Evolutionary conservation across 1,140 invertebrate genomes (phyloP), one percentile per base, ranked within the genome.

Genomic region (Pseudobourletiella spinata): DNA sequence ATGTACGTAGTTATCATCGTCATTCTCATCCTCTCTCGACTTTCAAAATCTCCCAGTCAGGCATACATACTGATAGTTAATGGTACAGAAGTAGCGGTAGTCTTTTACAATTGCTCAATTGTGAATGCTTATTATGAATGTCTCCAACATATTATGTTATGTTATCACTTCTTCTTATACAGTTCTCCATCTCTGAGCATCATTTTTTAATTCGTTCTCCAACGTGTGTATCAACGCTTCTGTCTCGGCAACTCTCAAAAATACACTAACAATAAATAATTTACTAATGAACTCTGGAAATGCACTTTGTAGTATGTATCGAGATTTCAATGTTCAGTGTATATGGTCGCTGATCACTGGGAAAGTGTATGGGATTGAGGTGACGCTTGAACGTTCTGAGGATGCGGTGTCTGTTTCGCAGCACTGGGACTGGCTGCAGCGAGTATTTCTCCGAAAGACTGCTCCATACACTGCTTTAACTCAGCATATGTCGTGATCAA

Each of bases 401-500:
- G 46, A 48, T 11, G 46, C 46, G 11, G 46, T 8, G 6, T 48
- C 22, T 48, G 46, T 22, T 48, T 54, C 6, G 50, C 25, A 20
- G 46, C 14, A 54, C 8, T 11, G 6, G 6, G 15, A 18, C 14
- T 24, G 29, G 60, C 25, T 0, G 64, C 52, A 18, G 46, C 42
- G 39, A 86, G 73, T 60, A 95, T 76, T 75, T 97, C 92, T 46
- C 82, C 81, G 78, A 95, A 97, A 28, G 93, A 89, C 71, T 87
- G 85, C 73, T 97, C 91, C 72, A 97, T 83, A 78, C 91, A 96
- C 72, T 90, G 88, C 76, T 95, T 95, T 66, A 98, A 78, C 77
- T 98, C 95, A 28, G 87, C 84, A 76, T 93, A 98, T 64, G 88
- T 89, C 56, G 97, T 92, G 60, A 98, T 88, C 59, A 99, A 79